These are phyloP conservation scores for Chrysolina haemoptera DNA, from an alignment of 2,888 invertebrate species.

Conservation along the genomic window DNA sequence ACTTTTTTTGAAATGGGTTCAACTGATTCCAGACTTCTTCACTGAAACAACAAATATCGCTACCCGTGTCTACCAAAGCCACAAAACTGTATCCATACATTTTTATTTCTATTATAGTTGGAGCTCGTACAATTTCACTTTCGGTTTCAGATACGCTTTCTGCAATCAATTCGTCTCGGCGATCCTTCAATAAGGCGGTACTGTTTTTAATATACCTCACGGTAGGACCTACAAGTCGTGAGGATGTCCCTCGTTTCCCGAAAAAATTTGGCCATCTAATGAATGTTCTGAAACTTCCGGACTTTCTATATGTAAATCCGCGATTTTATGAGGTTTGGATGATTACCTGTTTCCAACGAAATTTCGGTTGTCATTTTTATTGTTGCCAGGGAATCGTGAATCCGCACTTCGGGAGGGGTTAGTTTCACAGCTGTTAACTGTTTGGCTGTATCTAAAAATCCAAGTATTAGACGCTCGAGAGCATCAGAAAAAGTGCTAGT, in stretches of 20 bases:
- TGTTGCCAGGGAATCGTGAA: neutral
- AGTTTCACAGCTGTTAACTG: neutral
- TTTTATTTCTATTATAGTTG: neutral
- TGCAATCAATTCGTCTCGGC: neutral
- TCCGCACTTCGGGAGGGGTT: too few species aligned
- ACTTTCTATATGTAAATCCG: neutral
- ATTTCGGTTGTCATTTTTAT: neutral
- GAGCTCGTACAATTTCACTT: neutral
- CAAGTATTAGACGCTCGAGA: neutral
- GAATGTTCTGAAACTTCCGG: neutral
- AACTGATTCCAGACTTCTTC: neutral
- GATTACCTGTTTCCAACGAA: neutral
- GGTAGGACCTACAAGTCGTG: neutral
- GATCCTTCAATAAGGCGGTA: neutral
- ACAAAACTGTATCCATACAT: neutral
- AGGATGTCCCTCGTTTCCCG: neutral
- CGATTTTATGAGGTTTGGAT: neutral
- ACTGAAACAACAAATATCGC: neutral
- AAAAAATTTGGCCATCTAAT: neutral
- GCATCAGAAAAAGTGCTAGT: neutral
- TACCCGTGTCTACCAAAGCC: too few species aligned
- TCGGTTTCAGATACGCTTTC: neutral
- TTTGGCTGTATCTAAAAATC: neutral
- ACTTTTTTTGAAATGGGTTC: neutral
- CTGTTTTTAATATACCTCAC: neutral